Evolutionary conservation across 23 tunicate genomes (phyloP).

Genomic region (Styela plicata): DNA sequence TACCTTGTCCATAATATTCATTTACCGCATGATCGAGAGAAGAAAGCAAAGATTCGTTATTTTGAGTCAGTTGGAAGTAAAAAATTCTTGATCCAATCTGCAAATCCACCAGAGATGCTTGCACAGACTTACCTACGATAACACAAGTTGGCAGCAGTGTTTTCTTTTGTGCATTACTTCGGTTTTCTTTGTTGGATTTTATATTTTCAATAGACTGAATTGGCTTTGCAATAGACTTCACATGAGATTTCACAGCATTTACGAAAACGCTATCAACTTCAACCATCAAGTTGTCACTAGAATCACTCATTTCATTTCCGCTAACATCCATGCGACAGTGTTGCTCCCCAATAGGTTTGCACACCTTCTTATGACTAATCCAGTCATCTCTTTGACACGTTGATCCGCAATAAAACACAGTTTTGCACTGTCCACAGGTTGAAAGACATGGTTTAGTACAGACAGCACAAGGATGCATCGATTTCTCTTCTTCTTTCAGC

Average conservation of each 20-base stretch:
- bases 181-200: not conserved
- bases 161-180: not conserved
- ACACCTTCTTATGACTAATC: slow-evolving; percentile 1
- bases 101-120: slow-evolving; percentile 7
- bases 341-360: not conserved
- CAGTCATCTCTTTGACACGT: slow-evolving; percentile 23
- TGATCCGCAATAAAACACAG: slow-evolving; percentile 27
- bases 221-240: not conserved
- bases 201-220: not conserved
- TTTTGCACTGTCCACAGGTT: slow-evolving; percentile 7
- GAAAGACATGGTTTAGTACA: not conserved
- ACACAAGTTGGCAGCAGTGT: not conserved
- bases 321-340: not conserved
- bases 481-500: not conserved
- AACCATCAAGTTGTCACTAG: not conserved
- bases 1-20: not conserved
- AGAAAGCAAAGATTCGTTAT: not conserved
- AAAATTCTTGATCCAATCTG: not conserved
- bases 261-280: not conserved
- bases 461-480: not conserved
- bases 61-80: not conserved
- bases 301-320: not conserved
- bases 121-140: not conserved
- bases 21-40: not conserved
- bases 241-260: not conserved